Evolutionary conservation across 2,888 invertebrate species (phyloP).

Genomic region (Pristionchus exspectatus): DNA sequence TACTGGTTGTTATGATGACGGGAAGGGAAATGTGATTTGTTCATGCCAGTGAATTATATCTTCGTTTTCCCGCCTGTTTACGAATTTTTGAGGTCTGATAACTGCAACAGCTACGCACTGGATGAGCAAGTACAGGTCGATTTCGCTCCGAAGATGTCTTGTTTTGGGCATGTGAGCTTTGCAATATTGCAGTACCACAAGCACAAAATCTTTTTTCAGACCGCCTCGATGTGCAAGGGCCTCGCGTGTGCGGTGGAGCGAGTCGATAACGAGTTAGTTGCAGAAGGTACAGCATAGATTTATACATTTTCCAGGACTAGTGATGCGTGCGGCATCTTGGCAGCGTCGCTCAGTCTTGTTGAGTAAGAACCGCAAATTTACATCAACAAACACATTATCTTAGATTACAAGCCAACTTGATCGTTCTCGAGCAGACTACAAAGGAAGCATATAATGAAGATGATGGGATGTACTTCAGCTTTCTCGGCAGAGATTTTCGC

Average conservation of each 20-base stretch:
- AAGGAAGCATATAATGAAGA: not conserved
- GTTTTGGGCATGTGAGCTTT: not conserved
- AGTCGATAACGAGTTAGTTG: no score
- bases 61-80: not conserved
- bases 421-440: not conserved
- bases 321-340: no score
- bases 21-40: not conserved
- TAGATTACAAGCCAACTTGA: not conserved
- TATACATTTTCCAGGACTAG: no score
- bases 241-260: no score
- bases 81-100: not conserved
- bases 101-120: not conserved
- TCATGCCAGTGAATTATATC: not conserved
- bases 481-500: not conserved
- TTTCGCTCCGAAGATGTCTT: not conserved
- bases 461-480: not conserved
- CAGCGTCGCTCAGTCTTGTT: no score
- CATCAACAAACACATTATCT: no score
- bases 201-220: no score
- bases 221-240: no score
- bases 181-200: no score
- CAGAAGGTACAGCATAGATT: no score
- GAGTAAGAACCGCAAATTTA: no score
- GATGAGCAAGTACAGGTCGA: not conserved
- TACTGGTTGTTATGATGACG: not conserved